A percentile compares a stretch with the other conserved stretches of the same genome.
Conservation (phyloP, 2,888 invertebrate genomes). For the Orchesella flavescens region DNA sequence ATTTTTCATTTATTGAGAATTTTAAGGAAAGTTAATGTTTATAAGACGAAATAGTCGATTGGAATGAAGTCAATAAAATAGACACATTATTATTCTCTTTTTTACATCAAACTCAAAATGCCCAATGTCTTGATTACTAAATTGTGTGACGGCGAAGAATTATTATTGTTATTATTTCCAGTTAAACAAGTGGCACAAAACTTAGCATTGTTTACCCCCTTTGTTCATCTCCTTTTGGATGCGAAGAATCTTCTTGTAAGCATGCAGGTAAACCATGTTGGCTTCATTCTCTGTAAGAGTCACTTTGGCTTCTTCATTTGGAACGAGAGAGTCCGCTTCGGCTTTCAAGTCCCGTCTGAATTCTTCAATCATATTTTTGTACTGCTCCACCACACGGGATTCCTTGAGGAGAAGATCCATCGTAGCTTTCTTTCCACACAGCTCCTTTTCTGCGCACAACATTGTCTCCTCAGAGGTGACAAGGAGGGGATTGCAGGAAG, state of each 20-base stretch:
- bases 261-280: conserved; percentile 70
- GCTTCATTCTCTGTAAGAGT: conserved; percentile 69
- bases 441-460: conserved; percentile 69
- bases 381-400: conserved; percentile 69
- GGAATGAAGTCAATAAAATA: not conserved
- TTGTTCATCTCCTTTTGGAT: conserved; percentile 70
- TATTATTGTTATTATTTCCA: too few species aligned
- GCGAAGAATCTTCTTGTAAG: conserved; percentile 72
- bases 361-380: conserved; percentile 69
- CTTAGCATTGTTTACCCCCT: conserved; percentile 32
- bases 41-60: not conserved
- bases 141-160: conserved; percentile 6
- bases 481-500: conserved; percentile 69
- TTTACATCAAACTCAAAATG: too few species aligned
- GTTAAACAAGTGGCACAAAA: too few species aligned
- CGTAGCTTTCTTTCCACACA: conserved; percentile 67
- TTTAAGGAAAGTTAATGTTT: not conserved
- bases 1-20: conserved; percentile 12
- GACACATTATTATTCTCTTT: not conserved
- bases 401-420: conserved; percentile 70
- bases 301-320: conserved; percentile 61
- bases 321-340: conserved; percentile 69
- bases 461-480: conserved; percentile 71
- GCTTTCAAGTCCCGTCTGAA: conserved; percentile 71
- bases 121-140: too few species aligned